phyloP scores from a whole-genome alignment of 2,113 vertebrate genomes.

The Cephalopholis sonnerati region DNA sequence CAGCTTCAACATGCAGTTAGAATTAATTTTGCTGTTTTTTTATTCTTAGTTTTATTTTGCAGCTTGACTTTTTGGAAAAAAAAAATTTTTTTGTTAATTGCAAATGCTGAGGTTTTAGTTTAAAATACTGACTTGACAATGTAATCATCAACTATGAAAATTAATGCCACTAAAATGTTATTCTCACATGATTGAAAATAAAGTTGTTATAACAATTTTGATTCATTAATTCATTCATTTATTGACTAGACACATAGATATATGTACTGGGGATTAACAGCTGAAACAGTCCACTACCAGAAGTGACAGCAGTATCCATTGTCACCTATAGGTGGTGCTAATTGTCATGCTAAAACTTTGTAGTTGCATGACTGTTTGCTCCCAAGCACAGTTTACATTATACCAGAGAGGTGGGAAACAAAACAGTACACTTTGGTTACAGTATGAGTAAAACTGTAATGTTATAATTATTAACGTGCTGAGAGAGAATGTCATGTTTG shows the following conservation, averaged over 20 bases:
- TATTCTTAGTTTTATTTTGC: conserved; percentile 6
- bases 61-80: conserved; percentile 7
- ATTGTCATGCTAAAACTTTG: neutral
- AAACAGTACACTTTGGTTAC: neutral
- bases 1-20: neutral
- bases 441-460: neutral
- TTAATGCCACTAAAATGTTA: conserved; percentile 30
- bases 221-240: conserved; percentile 3
- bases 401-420: neutral
- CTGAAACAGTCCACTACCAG: neutral
- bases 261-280: neutral
- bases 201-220: conserved; percentile 27
- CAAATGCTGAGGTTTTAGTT: conserved; percentile 22
- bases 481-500: neutral
- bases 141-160: conserved; percentile 14
- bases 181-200: conserved; percentile 60
- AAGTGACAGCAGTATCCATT: conserved; percentile 2
- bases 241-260: neutral
- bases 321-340: conserved; percentile 33
- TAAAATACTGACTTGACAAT: conserved; percentile 23
- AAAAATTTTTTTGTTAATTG: neutral
- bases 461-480: neutral
- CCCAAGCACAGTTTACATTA: neutral
- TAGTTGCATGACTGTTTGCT: neutral
- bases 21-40: conserved; percentile 1